Percentiles rank a stretch among this genome's conserved stretches.
phyloP scores from a whole-genome alignment of 2,113 vertebrate species.

The Haplochromis vanheusdeni region DNA sequence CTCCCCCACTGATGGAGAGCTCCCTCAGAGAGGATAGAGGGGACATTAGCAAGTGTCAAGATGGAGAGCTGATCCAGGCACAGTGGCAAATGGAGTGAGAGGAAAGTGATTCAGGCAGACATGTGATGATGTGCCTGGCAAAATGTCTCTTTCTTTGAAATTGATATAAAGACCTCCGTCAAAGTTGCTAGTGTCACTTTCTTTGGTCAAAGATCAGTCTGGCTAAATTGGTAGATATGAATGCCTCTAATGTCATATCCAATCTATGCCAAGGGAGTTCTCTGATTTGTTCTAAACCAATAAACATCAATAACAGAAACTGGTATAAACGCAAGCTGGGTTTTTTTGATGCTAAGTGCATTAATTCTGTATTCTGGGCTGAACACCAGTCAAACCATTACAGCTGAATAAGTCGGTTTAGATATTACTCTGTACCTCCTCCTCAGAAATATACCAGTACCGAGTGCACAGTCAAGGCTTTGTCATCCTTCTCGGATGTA shows the following conservation, averaged over 20 bases:
- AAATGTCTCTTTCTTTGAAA: constrained; percentile 29
- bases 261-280: background rate
- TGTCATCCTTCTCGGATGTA: constrained; percentile 6
- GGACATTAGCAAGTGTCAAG: constrained; percentile 36
- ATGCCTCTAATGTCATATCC: background rate
- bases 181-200: background rate
- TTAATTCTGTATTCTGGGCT: background rate
- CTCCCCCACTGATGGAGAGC: background rate
- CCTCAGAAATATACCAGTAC: background rate
- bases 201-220: background rate
- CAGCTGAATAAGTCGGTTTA: background rate
- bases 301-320: background rate
- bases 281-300: background rate
- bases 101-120: constrained; percentile 24
- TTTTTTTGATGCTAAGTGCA: background rate
- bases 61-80: constrained; percentile 7
- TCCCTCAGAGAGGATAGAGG: background rate
- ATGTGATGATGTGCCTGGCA: constrained; percentile 12
- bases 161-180: constrained; percentile 42
- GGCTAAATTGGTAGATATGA: background rate
- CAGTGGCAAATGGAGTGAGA: constrained; percentile 19
- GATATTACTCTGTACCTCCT: background rate
- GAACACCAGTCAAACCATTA: background rate
- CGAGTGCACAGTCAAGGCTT: constrained; percentile 18
- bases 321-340: background rate